Evolutionary conservation across 2,113 vertebrate genomes (phyloP), one percentile per base, ranked within the genome.

Genomic region (Gymnorhina tibicen): DNA sequence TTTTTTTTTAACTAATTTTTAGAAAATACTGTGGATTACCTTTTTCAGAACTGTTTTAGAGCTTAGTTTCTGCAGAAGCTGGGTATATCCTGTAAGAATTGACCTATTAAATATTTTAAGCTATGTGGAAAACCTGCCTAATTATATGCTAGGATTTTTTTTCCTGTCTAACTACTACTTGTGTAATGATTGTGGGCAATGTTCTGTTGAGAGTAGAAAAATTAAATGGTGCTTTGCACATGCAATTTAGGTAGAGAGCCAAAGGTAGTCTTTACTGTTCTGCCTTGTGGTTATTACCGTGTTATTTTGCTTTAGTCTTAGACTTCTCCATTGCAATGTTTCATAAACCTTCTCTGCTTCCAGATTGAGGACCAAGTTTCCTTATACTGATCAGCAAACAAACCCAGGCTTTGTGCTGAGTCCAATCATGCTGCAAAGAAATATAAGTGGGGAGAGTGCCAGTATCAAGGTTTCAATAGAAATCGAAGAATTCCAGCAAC

Each of bases 381-480:
- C 98, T 59, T 97, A 97, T 20, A 89, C 87, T 17, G 95, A 98
- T 95, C 96, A 96, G 52, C 91, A 93, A 88, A 99, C 98, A 95
- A 99, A 99, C 96, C 98, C 98, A 33, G 99, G 99, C 91, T 99
- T 98, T 92, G 98, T 99, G 67, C 98, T 99, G 90, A 99, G 99
- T 95, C 98, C 99, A 12, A 96, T 99, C 85, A 99, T 99, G 94
- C 91, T 98, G 68, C 99, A 99, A 96, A 98, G 98, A 86, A 98
- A 98, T 46, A 46, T 97, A 26, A 98, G 85, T 67, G 98, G 98
- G 37, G 99, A 99, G 97, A 98, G 93, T 91, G 98, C 98, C 95
- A 99, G 99, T n/a, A 98, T 99, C 90, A 99, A 99, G 93, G 99
- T 99, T 94, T 99, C 99, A 67, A 99, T 99, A 87, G 99, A 99